phyloP scores from a whole-genome alignment of 2,797 vertebrate genomes.

The Oryzias sinensis region DNA sequence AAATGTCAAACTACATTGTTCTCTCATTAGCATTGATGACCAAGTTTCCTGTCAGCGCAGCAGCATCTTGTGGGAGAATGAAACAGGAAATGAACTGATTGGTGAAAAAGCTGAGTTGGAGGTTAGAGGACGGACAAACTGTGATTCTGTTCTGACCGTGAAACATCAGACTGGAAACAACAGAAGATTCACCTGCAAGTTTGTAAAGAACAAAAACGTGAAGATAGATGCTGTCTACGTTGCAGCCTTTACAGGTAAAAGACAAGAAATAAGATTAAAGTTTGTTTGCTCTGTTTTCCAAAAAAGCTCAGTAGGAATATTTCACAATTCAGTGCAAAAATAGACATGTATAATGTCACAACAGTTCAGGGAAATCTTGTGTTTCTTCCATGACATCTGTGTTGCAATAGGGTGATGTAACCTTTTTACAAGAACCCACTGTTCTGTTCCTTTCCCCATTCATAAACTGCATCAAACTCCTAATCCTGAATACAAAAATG shows the following conservation, averaged over 20 bases:
- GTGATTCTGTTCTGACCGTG: not conserved
- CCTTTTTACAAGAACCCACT: no score
- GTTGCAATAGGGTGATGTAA: no score
- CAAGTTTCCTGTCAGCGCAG: rapidly evolving
- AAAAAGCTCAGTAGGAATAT: no score
- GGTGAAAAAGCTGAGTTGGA: not conserved
- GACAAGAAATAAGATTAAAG: no score
- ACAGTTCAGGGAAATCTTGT: no score
- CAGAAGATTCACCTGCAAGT: not conserved
- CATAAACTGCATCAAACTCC: no score
- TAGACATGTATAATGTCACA: no score
- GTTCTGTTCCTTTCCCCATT: no score
- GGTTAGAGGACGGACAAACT: rapidly evolving
- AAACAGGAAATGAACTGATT: not conserved
- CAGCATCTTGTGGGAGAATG: constrained; percentile 1
- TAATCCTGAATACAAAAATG: no score
- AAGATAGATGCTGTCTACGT: constrained; percentile 2
- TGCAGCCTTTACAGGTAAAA: not conserved
- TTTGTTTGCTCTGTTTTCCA: no score
- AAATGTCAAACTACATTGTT: not conserved
- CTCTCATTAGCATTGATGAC: not conserved
- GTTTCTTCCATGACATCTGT: no score
- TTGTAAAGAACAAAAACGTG: not conserved
- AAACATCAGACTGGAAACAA: not conserved
- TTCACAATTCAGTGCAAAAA: no score